Percentiles rank a stretch among this genome's conserved stretches.
These are phyloP conservation scores for Drosophila bocqueti DNA, from an alignment of 1,140 invertebrate genomes.

Conservation along the genomic window DNA sequence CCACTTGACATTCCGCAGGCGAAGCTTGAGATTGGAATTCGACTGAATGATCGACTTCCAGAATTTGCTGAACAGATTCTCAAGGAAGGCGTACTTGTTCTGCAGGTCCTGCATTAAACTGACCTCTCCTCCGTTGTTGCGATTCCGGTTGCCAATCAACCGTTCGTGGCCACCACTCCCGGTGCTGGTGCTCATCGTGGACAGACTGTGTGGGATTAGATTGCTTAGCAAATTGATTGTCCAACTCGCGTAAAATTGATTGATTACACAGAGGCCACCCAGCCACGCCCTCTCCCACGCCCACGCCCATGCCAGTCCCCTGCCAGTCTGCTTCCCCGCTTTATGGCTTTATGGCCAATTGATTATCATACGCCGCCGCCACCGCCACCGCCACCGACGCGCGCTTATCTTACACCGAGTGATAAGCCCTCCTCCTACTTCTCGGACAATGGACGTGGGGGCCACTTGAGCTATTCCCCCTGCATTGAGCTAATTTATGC, in stretches of 20 bases:
- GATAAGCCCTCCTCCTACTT: slow-evolving; percentile 15
- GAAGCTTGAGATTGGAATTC: slow-evolving; percentile 66
- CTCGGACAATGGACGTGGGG: slow-evolving; percentile 21
- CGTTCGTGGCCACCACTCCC: slow-evolving; percentile 10
- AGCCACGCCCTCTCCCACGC: slow-evolving; percentile 10
- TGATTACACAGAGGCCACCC: slow-evolving; percentile 18
- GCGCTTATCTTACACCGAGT: slow-evolving; percentile 12
- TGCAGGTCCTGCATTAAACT: slow-evolving; percentile 71
- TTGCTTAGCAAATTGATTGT: slow-evolving; percentile 39
- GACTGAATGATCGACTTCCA: slow-evolving; percentile 78
- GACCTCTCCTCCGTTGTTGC: slow-evolving; percentile 6
- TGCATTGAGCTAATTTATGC: slow-evolving; percentile 30
- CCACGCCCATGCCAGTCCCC: slow-evolving; percentile 8
- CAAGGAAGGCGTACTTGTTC: slow-evolving; percentile 76
- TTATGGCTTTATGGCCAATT: slow-evolving; percentile 47
- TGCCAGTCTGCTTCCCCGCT: background rate
- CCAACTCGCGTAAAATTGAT: slow-evolving; percentile 38
- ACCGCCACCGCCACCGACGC: slow-evolving; percentile 3
- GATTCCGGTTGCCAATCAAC: slow-evolving; percentile 6
- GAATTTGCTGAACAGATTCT: slow-evolving; percentile 71
- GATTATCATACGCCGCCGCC: slow-evolving; percentile 33
- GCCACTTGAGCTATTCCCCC: slow-evolving; percentile 4
- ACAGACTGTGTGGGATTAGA: slow-evolving; percentile 48
- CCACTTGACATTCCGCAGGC: slow-evolving; percentile 83
- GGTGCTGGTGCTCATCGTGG: slow-evolving; percentile 39